Conservation (phyloP, 2,113 vertebrate species). For the Melanerpes formicivorus region DNA sequence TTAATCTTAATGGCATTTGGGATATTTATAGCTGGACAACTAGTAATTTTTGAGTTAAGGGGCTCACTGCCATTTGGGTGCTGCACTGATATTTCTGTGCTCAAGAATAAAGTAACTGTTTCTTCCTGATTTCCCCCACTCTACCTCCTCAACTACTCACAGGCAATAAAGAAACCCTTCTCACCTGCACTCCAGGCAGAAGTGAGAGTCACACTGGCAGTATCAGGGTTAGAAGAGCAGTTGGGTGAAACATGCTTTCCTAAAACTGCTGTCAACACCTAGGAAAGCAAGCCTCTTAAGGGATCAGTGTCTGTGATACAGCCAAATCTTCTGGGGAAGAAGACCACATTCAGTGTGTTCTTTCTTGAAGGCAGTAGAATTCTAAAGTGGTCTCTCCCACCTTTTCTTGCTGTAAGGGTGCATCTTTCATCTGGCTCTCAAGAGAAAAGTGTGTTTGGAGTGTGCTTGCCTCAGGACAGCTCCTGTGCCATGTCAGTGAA, state of each 20-base stretch:
- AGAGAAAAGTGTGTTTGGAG: background rate
- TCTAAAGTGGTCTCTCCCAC: background rate
- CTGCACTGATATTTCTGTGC: background rate
- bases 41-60: constrained; percentile 22
- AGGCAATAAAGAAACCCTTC: constrained; percentile 37
- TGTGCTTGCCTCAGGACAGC: accelerated
- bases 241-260: background rate
- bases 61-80: background rate
- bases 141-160: background rate
- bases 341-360: background rate
- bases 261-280: background rate
- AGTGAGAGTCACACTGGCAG: constrained; percentile 13
- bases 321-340: background rate
- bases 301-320: background rate
- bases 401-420: background rate
- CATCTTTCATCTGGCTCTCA: background rate
- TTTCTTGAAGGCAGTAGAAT: background rate
- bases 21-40: background rate
- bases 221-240: background rate
- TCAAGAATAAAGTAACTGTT: constrained; percentile 36
- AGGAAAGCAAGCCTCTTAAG: background rate
- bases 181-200: background rate
- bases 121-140: background rate
- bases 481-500: background rate
- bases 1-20: constrained; percentile 54